phyloP scores from a whole-genome alignment of 2,113 vertebrate genomes.

The Trichechus manatus region DNA sequence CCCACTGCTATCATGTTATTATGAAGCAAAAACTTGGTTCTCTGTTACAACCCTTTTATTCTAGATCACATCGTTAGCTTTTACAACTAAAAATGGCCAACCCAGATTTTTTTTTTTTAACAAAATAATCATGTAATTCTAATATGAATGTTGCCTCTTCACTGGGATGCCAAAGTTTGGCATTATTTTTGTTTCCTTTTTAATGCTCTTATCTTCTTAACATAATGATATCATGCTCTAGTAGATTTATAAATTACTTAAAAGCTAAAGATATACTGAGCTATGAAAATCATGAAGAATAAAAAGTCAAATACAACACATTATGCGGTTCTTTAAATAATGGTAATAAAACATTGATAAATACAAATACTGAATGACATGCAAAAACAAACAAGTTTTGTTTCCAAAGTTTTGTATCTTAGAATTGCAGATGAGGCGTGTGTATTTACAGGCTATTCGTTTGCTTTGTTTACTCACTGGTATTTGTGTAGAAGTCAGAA shows the following conservation, averaged over 20 bases:
- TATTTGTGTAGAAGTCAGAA: constrained; percentile 16
- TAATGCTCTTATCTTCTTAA: neutral
- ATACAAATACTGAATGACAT: neutral
- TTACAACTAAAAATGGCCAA: neutral
- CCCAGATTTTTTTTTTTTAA: neutral
- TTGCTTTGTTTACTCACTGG: neutral
- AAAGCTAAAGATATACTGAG: neutral
- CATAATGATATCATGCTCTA: neutral
- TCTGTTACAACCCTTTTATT: neutral
- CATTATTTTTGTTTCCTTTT: neutral
- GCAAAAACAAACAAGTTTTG: neutral
- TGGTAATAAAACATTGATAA: neutral
- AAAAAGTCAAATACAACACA: neutral
- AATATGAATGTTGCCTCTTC: neutral
- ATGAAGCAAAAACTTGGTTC: neutral
- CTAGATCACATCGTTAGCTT: neutral
- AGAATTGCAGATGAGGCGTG: neutral
- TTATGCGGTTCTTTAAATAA: constrained; percentile 22
- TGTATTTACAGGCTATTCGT: neutral
- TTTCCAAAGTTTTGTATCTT: constrained; percentile 19
- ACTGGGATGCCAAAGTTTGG: neutral
- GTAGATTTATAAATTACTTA: neutral
- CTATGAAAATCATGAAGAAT: neutral
- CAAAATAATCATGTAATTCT: neutral
- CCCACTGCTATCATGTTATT: neutral